Conservation (phyloP, 2,797 vertebrate species). For the Sebastes itinus region DNA sequence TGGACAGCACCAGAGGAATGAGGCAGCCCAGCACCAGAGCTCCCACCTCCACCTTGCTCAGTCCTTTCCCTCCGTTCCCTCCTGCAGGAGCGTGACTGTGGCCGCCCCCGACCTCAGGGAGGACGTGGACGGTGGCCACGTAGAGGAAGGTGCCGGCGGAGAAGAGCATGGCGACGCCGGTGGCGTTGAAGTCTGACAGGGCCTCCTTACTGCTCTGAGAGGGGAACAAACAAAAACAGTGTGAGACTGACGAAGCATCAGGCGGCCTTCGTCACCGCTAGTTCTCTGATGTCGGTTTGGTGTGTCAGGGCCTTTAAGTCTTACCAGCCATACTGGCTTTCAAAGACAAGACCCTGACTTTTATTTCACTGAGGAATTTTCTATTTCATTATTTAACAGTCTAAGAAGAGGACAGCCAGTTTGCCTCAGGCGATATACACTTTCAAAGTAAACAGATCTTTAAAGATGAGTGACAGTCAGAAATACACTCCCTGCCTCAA, state of each 20-base stretch:
- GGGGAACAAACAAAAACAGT: neutral
- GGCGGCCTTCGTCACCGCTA: too few species aligned
- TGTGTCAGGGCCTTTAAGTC: neutral
- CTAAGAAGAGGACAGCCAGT: neutral
- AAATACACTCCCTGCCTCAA: neutral
- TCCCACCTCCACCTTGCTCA: conserved; percentile 93
- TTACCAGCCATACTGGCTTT: neutral
- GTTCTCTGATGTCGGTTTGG: too few species aligned
- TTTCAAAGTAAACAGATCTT: neutral
- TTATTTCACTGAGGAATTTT: too few species aligned
- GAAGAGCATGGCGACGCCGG: conserved; percentile 98
- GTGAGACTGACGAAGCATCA: neutral
- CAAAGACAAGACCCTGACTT: neutral
- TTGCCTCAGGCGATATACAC: neutral
- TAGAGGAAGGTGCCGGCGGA: conserved; percentile 99
- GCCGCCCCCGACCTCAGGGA: conserved; percentile 96
- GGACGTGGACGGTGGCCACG: conserved; percentile 97
- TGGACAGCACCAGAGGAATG: conserved; percentile 93
- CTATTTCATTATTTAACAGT: neutral
- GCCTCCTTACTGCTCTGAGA: conserved; percentile 98
- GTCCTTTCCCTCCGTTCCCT: conserved; percentile 88
- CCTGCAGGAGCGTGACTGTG: conserved; percentile 90
- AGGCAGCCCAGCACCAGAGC: conserved; percentile 96
- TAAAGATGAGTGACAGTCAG: neutral
- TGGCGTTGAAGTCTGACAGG: conserved; percentile 95